A percentile compares a stretch with the other conserved stretches of the same genome.
Evolutionary conservation across 2,797 vertebrate species (phyloP).

Genomic region (Sebastes vulpes): DNA sequence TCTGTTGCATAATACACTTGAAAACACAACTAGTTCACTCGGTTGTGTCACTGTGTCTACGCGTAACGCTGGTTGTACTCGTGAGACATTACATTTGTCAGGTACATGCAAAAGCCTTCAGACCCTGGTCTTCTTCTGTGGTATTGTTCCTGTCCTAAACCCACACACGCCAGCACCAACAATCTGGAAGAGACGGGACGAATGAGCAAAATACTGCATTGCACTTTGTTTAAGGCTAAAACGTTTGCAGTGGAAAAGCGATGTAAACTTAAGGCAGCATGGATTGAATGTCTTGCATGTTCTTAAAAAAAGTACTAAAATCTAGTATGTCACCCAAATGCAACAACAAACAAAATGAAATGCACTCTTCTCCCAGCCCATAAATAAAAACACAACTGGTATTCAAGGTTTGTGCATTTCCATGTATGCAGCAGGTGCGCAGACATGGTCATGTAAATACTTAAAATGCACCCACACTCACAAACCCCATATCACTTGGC

Average conservation of each 20-base stretch:
- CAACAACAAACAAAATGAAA: constrained; percentile 63
- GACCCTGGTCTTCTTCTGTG: constrained; percentile 3
- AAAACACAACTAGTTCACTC: constrained; percentile 15
- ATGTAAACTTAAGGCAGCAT: constrained; percentile 96
- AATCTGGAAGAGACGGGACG: constrained; percentile 55
- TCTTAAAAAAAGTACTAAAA: constrained; percentile 61
- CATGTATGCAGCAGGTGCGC: constrained; percentile 51
- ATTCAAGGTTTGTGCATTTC: constrained; percentile 58
- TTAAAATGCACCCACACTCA: constrained; percentile 44
- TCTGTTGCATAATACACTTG: constrained; percentile 59
- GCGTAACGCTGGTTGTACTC: constrained; percentile 6
- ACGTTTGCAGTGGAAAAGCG: constrained; percentile 90
- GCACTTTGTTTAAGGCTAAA: constrained; percentile 93
- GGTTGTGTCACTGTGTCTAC: constrained; percentile 21
- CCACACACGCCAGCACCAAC: constrained; percentile 66
- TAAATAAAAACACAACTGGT: constrained; percentile 76
- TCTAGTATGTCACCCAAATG: constrained; percentile 48
- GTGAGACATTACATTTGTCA: constrained; percentile 27
- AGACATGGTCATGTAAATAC: constrained; percentile 60
- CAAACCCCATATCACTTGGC: constrained; percentile 34
- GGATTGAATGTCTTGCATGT: constrained; percentile 87
- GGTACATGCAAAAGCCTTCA: constrained; percentile 12
- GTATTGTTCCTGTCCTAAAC: constrained; percentile 52
- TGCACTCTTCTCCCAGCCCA: constrained; percentile 68
- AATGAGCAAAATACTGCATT: constrained; percentile 76